These are phyloP conservation scores for Cyanistes caeruleus DNA, from an alignment of 2,113 vertebrate genomes.

Conservation along the genomic window DNA sequence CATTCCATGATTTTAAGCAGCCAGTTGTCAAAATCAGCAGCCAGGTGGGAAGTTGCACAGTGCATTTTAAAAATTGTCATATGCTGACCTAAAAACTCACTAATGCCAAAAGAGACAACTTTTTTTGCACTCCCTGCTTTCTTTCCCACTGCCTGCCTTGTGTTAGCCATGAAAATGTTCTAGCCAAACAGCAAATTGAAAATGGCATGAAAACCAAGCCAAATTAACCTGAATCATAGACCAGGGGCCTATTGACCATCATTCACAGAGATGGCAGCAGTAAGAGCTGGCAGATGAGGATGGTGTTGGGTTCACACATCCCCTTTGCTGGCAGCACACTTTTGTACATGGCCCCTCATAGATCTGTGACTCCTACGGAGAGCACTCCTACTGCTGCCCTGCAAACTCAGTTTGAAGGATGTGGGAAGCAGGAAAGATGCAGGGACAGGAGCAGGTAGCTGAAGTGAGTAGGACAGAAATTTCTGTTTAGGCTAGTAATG, in stretches of 20 bases:
- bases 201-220: background rate
- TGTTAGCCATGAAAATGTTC: background rate
- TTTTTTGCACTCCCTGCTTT: background rate
- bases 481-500: background rate
- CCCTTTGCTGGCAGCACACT: background rate
- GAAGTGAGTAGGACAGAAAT: background rate
- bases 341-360: background rate
- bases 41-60: background rate
- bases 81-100: background rate
- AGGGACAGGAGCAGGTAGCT: background rate
- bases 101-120: background rate
- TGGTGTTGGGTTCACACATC: accelerated
- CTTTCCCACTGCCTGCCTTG: background rate
- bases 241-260: background rate
- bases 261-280: background rate
- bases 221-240: background rate
- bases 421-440: background rate
- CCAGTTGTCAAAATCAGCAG: background rate
- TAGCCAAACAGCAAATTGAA: background rate
- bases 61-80: background rate
- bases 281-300: background rate
- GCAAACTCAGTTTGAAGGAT: background rate
- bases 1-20: background rate
- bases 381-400: background rate
- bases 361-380: background rate